These are phyloP conservation scores for Probaryconus sp. DNA, from an alignment of 1,140 invertebrate species.

Conservation along the genomic window DNA sequence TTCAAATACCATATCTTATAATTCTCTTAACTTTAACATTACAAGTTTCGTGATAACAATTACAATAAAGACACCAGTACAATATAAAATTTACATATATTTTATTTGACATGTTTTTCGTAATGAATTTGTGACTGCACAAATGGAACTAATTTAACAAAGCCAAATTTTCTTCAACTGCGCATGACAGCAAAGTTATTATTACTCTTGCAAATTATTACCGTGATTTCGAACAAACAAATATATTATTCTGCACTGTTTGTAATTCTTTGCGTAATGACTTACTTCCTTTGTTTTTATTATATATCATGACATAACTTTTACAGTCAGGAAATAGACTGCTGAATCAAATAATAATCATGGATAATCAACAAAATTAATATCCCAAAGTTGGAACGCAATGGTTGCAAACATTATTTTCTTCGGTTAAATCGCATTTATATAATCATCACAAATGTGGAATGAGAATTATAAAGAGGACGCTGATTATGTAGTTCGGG, in stretches of 20 bases:
- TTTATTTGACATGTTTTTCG: no score
- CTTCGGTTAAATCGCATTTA: not conserved
- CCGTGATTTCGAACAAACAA: not conserved
- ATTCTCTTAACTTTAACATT: no score
- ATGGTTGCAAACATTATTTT: not conserved
- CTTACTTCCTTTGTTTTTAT: not conserved
- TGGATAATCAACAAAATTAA: conserved; percentile 7
- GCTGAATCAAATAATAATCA: conserved; percentile 16
- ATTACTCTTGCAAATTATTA: conserved; percentile 5
- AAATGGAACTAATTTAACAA: no score
- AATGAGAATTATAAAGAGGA: conserved; percentile 63
- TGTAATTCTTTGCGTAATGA: conserved; percentile 8
- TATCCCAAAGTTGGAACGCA: not conserved
- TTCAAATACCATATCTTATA: no score
- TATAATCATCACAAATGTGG: conserved; percentile 39
- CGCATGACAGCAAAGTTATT: not conserved
- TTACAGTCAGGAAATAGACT: not conserved
- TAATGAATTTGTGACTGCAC: no score
- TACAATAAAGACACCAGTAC: no score
- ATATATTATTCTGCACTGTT: not conserved
- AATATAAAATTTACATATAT: no score
- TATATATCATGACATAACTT: conserved; percentile 10
- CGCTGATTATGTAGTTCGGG: conserved; percentile 63
- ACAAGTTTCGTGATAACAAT: no score
- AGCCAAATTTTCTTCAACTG: not conserved